These are phyloP conservation scores for Dynastes hyllus DNA, from an alignment of 2,888 invertebrate genomes.

Conservation along the genomic window DNA sequence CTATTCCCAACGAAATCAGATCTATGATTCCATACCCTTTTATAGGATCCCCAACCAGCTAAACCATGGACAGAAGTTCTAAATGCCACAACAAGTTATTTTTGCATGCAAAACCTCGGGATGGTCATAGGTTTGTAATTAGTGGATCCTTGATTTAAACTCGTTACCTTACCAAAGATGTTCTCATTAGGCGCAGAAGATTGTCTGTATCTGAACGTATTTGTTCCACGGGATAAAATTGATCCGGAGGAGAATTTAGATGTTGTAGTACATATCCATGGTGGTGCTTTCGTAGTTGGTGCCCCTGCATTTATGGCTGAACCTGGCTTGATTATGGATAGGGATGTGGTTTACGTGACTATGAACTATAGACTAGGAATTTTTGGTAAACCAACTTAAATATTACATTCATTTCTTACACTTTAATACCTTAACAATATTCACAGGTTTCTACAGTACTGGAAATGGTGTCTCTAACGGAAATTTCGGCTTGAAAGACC, in stretches of 20 bases:
- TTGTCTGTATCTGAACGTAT: conserved; percentile 77
- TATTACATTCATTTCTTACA: not conserved
- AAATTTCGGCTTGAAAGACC: conserved; percentile 82
- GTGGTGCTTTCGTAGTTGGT: conserved; percentile 79
- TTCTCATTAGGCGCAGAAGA: conserved; percentile 74
- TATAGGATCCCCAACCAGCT: conserved; percentile 72
- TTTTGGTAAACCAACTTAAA: conserved; percentile 70
- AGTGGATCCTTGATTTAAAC: not conserved
- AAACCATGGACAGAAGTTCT: conserved; percentile 77
- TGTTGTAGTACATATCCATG: conserved; percentile 77
- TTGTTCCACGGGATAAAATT: conserved; percentile 69
- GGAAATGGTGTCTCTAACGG: conserved; percentile 76
- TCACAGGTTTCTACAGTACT: conserved; percentile 80
- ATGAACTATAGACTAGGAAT: conserved; percentile 80
- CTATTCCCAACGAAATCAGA: too few relatives aligned
- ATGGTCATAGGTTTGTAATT: not conserved
- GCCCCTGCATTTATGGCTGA: conserved; percentile 72
- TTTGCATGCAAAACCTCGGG: conserved; percentile 41
- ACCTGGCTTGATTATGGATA: conserved; percentile 75
- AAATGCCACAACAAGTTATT: conserved; percentile 73
- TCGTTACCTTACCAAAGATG: not conserved
- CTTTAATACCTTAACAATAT: not conserved
- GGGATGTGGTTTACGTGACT: conserved; percentile 77
- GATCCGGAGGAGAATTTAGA: conserved; percentile 67
- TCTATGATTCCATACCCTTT: not conserved